Percentiles rank a stretch among this genome's conserved stretches.
Conservation (phyloP, 2,797 vertebrate species). For the Sitta carolinensis region DNA sequence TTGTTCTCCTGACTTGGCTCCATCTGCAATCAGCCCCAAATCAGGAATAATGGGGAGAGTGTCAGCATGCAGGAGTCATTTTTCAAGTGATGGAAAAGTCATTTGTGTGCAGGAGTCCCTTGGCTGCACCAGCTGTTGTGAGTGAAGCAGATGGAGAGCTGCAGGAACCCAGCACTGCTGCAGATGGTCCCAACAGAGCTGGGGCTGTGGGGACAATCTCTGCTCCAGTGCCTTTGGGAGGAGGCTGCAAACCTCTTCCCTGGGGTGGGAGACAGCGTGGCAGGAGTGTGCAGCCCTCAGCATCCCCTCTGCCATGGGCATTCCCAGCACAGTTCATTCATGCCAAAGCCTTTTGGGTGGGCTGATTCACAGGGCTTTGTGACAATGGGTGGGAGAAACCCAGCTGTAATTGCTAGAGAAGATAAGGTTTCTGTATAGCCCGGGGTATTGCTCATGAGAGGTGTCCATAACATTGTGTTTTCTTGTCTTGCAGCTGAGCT, state of each 20-base stretch:
- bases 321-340: rapidly evolving
- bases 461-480: not conserved
- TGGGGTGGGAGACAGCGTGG: rapidly evolving
- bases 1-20: not conserved
- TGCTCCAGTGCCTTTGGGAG: not conserved
- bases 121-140: constrained; percentile 3
- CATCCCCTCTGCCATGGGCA: not conserved
- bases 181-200: not conserved
- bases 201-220: not conserved
- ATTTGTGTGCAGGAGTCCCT: not conserved
- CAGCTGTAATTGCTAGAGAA: not conserved
- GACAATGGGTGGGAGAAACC: not conserved
- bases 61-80: not conserved
- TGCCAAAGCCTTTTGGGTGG: not conserved
- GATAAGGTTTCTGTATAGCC: not conserved
- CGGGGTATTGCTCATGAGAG: rapidly evolving
- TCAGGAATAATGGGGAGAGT: not conserved
- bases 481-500: constrained; percentile 57
- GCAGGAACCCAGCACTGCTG: not conserved
- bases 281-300: not conserved
- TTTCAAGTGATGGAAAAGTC: constrained; percentile 19
- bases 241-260: not conserved
- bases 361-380: not conserved
- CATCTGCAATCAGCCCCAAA: not conserved
- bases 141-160: not conserved